phyloP scores from a whole-genome alignment of 1,140 invertebrate species.

The Apis laboriosa region DNA sequence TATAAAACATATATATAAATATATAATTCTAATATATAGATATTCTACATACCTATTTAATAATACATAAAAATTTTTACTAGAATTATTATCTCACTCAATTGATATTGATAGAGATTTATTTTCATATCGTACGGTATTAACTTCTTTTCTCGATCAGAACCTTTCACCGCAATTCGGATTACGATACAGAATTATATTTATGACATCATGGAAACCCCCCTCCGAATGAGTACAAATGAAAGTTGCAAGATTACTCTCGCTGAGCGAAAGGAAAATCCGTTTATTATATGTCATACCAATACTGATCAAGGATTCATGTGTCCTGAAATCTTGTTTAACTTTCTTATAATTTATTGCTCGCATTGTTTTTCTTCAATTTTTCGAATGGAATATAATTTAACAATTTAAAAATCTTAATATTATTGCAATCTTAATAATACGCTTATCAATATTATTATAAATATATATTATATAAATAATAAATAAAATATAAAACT shows the following conservation, averaged over 20 bases:
- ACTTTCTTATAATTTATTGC: neutral
- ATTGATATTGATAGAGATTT: neutral
- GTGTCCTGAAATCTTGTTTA: slow-evolving; percentile 23
- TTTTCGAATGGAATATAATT: neutral
- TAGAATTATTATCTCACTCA: neutral
- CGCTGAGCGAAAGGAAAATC: slow-evolving; percentile 66
- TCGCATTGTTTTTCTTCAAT: neutral
- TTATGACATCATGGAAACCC: slow-evolving; percentile 72
- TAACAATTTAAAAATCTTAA: too few species aligned
- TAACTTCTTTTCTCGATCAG: slow-evolving; percentile 55
- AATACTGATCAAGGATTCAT: slow-evolving; percentile 32
- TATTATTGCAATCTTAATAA: too few species aligned
- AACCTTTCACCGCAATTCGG: slow-evolving; percentile 70
- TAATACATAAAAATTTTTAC: neutral
- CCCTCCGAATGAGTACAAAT: slow-evolving; percentile 68
- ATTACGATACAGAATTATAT: slow-evolving; percentile 72
- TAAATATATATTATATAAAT: neutral
- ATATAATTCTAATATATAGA: too few species aligned
- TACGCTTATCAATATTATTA: neutral
- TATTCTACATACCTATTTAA: too few species aligned
- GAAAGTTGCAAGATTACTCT: slow-evolving; percentile 76
- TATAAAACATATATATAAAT: too few species aligned
- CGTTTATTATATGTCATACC: slow-evolving; percentile 61
- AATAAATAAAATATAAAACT: neutral
- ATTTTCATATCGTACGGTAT: slow-evolving; percentile 24